Base-by-base conservation (phyloP, 2,888 invertebrate genomes). In the Tetramorium bicarinatum region DNA sequence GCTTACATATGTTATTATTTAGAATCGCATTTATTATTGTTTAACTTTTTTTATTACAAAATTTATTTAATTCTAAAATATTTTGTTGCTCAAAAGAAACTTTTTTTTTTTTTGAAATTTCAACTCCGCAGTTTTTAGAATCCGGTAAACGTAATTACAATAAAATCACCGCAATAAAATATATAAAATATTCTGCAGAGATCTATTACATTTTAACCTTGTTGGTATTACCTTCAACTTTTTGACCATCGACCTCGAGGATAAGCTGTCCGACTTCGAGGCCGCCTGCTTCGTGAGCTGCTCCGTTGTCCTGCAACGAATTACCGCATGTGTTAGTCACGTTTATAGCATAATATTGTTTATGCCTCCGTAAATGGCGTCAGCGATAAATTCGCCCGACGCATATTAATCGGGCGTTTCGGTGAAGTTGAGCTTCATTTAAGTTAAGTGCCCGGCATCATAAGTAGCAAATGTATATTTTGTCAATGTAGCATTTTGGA, bases 181-280 rank as follows among this genome's bases (percentile, higher is more conserved):
- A 29, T 52, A 15, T 15, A 52, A 11, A 15, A 34, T 34, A 13
- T n/a, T 52, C n/a, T 38, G 15, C 29, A 18, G 1, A 52, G n/a
- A 21, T 49, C 29, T 29, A 18, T 71, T 44, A 34, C 6, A 52
- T 54, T 77, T 69, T 29, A 38, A 9, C 21, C 34, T 72, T 59
- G 44, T 38, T 29, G 13, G 47, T 18, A 34, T 92, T 92, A 95
- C 96, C 96, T 92, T 96, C 95, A 82, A 96, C 95, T 91, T 96
- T 95, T 89, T 95, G 96, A 87, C 98, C 98, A 95, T 98, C 98
- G 90, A 98, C 98, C 95, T 98, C 98, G 89, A 99, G 96, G 93
- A 99, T 98, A 89, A 99, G 96, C 95, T 99, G 99, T 84, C 99
- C 99, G 88, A 99, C 98, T 95, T 98, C 98, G 89, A 99, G 96